Evolutionary conservation across 2,888 invertebrate species (phyloP).

Genomic region (Chrysodeixis includens): DNA sequence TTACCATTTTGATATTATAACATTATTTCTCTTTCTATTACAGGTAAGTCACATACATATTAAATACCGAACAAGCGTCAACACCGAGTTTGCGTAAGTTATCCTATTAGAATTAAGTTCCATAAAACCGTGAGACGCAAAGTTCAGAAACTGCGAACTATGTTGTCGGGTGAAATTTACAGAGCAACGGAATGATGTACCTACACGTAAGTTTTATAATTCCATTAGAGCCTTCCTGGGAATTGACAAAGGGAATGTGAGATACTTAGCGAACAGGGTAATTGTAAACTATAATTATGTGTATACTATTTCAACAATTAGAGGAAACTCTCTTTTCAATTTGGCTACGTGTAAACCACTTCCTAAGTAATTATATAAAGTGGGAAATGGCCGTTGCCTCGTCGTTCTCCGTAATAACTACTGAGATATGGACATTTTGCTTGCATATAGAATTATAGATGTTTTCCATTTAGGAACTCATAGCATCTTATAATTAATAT

Average conservation of each 20-base stretch:
- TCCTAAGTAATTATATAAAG: not conserved
- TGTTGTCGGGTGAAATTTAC: no score
- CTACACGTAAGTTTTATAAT: not conserved
- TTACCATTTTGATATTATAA: not conserved
- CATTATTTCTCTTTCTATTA: not conserved
- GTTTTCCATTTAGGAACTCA: no score
- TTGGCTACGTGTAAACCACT: not conserved
- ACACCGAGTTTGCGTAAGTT: not conserved
- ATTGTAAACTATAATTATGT: not conserved
- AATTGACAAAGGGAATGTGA: not conserved
- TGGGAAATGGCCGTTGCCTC: no score
- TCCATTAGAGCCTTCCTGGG: slow-evolving; percentile 1
- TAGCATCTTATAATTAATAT: no score
- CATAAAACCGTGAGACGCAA: not conserved
- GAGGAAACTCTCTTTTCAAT: not conserved
- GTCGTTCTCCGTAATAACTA: no score
- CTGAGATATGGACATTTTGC: no score
- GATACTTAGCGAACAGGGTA: not conserved
- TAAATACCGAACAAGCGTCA: not conserved
- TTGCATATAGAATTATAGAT: no score
- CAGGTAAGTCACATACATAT: slow-evolving; percentile 11
- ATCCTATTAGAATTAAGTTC: not conserved
- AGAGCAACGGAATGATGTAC: no score
- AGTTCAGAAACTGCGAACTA: not conserved
- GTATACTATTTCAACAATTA: not conserved